Evolutionary conservation across 2,888 invertebrate species (phyloP).

Genomic region (Drosophila pseudotakahashii): DNA sequence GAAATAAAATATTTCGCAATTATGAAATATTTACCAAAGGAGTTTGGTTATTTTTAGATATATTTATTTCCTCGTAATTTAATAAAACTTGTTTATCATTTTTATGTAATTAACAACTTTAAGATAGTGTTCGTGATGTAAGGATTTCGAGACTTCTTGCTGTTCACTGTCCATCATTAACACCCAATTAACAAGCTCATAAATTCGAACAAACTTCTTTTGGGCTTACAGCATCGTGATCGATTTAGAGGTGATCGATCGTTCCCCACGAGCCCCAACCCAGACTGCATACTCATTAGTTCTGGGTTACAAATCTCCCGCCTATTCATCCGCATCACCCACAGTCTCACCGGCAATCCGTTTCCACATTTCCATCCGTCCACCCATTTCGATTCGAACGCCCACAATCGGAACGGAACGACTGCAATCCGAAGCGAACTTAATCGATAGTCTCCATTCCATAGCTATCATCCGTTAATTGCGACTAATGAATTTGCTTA

Average conservation of each 20-base stretch:
- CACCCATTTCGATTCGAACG: slow-evolving; percentile 10
- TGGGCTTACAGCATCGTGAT: slow-evolving; percentile 13
- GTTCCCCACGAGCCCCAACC: not conserved
- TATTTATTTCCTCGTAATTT: not conserved
- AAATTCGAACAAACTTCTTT: slow-evolving; percentile 4
- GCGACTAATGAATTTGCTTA: slow-evolving; percentile 67
- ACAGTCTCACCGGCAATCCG: not conserved
- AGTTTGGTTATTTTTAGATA: no score
- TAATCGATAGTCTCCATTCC: slow-evolving; percentile 30
- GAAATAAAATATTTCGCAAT: no score
- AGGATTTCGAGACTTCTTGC: not conserved
- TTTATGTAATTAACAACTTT: not conserved
- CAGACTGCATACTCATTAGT: slow-evolving; percentile 13
- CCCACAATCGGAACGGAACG: slow-evolving; percentile 1
- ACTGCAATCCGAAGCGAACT: slow-evolving; percentile 1
- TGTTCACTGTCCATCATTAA: not conserved
- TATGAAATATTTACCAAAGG: no score
- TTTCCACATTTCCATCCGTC: slow-evolving; percentile 18
- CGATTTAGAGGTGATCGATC: slow-evolving; percentile 19
- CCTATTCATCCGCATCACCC: slow-evolving; percentile 14
- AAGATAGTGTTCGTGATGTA: not conserved
- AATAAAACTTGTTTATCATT: not conserved
- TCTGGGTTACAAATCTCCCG: slow-evolving; percentile 18
- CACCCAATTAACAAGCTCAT: slow-evolving; percentile 14
- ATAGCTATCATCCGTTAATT: slow-evolving; percentile 60